Evolutionary conservation across 2,113 vertebrate species (phyloP).

Genomic region (Cavia aperea): DNA sequence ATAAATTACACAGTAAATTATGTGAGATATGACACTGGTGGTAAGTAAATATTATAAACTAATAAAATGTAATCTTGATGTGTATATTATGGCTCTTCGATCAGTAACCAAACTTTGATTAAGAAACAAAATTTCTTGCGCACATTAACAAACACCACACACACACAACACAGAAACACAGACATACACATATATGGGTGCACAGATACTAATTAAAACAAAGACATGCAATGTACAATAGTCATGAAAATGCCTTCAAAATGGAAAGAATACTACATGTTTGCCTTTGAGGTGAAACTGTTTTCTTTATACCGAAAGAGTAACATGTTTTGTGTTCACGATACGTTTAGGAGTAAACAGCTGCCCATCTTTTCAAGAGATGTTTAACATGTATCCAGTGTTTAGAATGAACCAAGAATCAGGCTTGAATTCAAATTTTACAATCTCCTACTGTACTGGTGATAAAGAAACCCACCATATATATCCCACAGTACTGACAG

Average conservation of each 20-base stretch:
- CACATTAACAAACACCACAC: slow-evolving; percentile 19
- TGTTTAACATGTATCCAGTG: background rate
- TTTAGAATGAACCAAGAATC: background rate
- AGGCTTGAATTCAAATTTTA: slow-evolving; percentile 35
- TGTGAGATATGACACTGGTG: background rate
- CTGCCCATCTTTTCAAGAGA: background rate
- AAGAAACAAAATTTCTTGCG: slow-evolving; percentile 42
- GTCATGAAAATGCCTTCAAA: background rate
- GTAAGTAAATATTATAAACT: too few species aligned
- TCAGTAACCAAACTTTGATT: slow-evolving; percentile 53
- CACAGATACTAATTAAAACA: background rate
- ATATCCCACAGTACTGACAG: slow-evolving; percentile 23
- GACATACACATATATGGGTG: background rate
- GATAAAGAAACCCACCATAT: background rate
- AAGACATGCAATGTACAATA: background rate
- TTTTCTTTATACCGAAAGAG: background rate
- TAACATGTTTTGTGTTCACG: background rate
- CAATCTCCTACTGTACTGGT: background rate
- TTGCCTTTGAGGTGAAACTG: background rate
- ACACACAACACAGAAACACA: background rate
- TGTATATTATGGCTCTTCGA: slow-evolving; percentile 39
- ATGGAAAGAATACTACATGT: background rate
- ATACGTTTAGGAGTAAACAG: background rate
- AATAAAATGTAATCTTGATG: too few species aligned
- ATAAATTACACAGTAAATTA: slow-evolving; percentile 52